Base-by-base conservation (phyloP, 1,140 invertebrate species). In the Drosophila santomea region DNA sequence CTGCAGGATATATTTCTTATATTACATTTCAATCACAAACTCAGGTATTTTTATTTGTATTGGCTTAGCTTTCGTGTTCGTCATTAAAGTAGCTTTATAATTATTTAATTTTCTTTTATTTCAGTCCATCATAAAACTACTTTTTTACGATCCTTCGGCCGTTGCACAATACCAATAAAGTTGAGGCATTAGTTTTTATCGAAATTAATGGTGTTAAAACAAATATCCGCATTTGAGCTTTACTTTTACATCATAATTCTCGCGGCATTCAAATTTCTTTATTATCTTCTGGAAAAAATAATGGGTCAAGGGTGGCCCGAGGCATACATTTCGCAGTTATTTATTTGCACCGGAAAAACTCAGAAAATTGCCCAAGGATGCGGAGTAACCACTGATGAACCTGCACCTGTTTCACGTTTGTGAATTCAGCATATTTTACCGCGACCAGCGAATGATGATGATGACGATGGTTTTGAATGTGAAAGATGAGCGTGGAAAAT, bases 401-500 rank as follows among this genome's bases (percentile, higher is more conserved):
- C 59, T 80, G 59, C 78, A 76, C 78, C 78, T 80, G 75, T 78
- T 78, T 38, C 72, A 66, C 35, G 45, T 74, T 64, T 14, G 25
- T 74, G 74, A 47, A 66, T 47, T 56, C 47, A 58, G 55, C 76
- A 79, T 74, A 74, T 74, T 66, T 78, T 74, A 63, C 67, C 41
- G 32, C 73, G 52, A 35, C 66, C 71, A 56, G 54, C 77, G 55
- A 55, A 52, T 62, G 67, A 73, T 58, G 36, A 72, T 55, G 62
- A 61, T 68, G 82, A 67, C 50, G 78, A 56, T 56, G 80, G 72
- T 57, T 75, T 79, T 61, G 55, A 62, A 58, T 74, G 61, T 59
- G 75, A 83, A 74, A 85, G 82, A 78, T 86, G 82, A 85, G 78
- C 61, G 62, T 39, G 82, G 79, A 73, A 88, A 86, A 86, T 86